Evolutionary conservation across 2,797 vertebrate genomes (phyloP), one percentile per base, ranked within the genome.

Genomic region (Lophius americanus): DNA sequence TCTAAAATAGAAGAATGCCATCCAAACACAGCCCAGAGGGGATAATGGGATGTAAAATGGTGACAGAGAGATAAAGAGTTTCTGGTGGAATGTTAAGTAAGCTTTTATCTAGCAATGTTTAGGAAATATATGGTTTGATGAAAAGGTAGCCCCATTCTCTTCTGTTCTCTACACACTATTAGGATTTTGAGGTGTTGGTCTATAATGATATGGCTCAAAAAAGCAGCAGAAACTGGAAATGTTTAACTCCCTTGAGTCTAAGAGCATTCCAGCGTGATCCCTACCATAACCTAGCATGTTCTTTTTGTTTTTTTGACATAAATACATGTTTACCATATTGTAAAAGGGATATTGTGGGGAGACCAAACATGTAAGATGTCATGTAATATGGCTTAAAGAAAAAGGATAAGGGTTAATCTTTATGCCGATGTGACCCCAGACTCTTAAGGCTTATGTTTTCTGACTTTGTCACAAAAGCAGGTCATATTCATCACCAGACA

Each of bases 41-140:
- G 70, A 63, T 58, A 55, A 63, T 11, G 36, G 64, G 63, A 56
- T 68, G 56, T 13, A n/a, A 57, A 70, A 23, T 38, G 44, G 68
- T 57, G 73, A 50, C 49, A 60, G 56, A 51, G 35, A 57, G 51
- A 49, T 62, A 37, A 60, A 74, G 60, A 51, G 47, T 4, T 52
- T 64, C 14, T 52, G 62, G n/a, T 53, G 51, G 9, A 33, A 64
- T 41, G 35, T 66, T 47, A 38, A 36, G 7, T 14, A 5, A 36
- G 32, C 1, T 49, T 67, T 58, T 3, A 62, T 54, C 58, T 23
- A 10, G 4, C 1, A 23, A 23, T 23, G 7, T 49, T 33, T 48
- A 8, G 43, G 12, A 8, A 36, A 42, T 53, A 51, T 23, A n/a
- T 42, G 3, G 6, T 11, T 51, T 52, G 23, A 12, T 64, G 5